Evolutionary conservation across 2,797 vertebrate species (phyloP).

Genomic region (Lithobates sylvaticus): DNA sequence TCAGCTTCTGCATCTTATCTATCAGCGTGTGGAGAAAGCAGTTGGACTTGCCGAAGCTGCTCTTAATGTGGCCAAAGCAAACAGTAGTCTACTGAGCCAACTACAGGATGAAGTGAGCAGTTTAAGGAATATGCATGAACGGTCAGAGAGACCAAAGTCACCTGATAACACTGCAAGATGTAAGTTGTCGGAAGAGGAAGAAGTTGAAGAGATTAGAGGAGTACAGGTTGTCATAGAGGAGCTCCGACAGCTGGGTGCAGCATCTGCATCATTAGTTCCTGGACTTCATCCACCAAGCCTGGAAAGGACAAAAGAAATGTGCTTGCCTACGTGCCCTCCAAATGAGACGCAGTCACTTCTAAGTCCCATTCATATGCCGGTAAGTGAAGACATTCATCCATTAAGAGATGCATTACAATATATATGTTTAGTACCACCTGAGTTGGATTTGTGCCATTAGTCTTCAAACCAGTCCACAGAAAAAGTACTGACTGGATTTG

Average conservation of each 20-base stretch:
- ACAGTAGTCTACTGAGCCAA: conserved; percentile 69
- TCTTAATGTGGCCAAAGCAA: conserved; percentile 69
- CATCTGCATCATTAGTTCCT: conserved; percentile 60
- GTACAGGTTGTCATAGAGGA: conserved; percentile 75
- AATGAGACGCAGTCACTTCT: conserved; percentile 62
- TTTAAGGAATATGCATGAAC: conserved; percentile 65
- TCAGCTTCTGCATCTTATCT: conserved; percentile 76
- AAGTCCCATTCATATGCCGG: conserved; percentile 64
- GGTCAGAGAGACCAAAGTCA: conserved; percentile 51
- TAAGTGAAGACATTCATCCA: conserved; percentile 19
- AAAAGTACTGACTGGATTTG: background rate
- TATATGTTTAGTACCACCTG: background rate
- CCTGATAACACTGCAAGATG: background rate
- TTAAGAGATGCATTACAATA: background rate
- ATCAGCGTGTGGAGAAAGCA: conserved; percentile 74
- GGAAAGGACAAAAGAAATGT: conserved; percentile 61
- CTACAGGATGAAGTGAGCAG: conserved; percentile 71
- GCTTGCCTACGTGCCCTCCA: conserved; percentile 56
- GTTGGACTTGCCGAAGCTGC: conserved; percentile 73
- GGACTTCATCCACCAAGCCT: conserved; percentile 62
- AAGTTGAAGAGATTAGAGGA: conserved; percentile 69
- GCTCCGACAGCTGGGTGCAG: conserved; percentile 71
- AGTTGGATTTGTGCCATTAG: background rate
- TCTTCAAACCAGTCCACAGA: background rate
- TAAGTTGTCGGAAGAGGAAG: conserved; percentile 66